phyloP scores from a whole-genome alignment of 53 echinoderm and acorn worm species.

The Holothuria leucospilota region DNA sequence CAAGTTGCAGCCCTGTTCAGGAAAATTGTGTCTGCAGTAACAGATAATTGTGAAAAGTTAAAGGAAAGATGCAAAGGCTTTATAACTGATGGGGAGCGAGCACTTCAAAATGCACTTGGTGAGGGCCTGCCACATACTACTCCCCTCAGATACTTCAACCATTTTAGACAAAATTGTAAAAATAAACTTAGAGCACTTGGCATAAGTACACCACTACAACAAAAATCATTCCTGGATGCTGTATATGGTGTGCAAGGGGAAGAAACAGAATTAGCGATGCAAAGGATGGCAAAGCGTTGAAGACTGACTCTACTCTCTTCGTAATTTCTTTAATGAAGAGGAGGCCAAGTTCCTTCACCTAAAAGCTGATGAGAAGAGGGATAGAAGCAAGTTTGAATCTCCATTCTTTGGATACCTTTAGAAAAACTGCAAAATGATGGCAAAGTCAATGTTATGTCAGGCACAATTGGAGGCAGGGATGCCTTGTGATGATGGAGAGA shows the following conservation, averaged over 20 bases:
- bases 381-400: not conserved
- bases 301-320: not conserved
- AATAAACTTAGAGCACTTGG: not conserved
- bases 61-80: not conserved
- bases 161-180: not conserved
- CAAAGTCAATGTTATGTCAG: no score
- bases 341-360: not conserved
- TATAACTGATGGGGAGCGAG: no score
- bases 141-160: not conserved
- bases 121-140: not conserved
- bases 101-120: no score
- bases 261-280: not conserved
- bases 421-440: no score
- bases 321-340: not conserved
- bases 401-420: no score
- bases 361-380: not conserved
- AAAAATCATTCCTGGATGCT: conserved; percentile 3
- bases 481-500: not conserved
- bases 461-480: not conserved
- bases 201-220: not conserved
- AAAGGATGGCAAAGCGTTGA: not conserved
- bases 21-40: no score
- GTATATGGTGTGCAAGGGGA: not conserved
- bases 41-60: no score
- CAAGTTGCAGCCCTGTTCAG: no score